Evolutionary conservation across 2,888 invertebrate genomes (phyloP).

Genomic region (Lycophotia porphyrea): DNA sequence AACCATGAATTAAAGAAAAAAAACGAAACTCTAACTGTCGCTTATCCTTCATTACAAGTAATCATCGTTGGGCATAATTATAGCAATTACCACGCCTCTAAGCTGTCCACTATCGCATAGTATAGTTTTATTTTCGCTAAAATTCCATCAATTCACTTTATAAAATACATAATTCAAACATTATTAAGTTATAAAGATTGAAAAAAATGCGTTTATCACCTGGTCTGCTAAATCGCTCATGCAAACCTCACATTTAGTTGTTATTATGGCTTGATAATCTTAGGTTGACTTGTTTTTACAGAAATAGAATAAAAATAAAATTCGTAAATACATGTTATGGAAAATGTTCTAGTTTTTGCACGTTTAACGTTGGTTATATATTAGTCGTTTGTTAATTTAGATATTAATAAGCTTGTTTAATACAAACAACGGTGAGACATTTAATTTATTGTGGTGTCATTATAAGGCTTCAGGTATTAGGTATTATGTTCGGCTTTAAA

Average conservation of each 20-base stretch:
- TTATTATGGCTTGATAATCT: constrained; percentile 5
- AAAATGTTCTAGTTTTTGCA: constrained; percentile 11
- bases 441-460: not conserved
- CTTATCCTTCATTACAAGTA: constrained; percentile 29
- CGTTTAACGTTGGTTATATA: not conserved
- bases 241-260: constrained; percentile 14
- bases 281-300: constrained; percentile 1
- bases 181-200: constrained; percentile 27
- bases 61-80: constrained; percentile 36
- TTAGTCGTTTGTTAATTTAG: not conserved
- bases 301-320: constrained; percentile 4
- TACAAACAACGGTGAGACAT: not conserved
- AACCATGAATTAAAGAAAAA: not conserved
- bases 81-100: constrained; percentile 40
- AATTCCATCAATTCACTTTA: constrained; percentile 42
- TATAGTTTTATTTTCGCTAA: constrained; percentile 36
- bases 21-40: not conserved
- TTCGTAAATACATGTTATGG: constrained; percentile 1
- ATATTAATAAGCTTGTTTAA: not conserved
- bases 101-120: constrained; percentile 21
- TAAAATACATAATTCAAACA: constrained; percentile 24
- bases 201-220: constrained; percentile 34
- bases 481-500: not conserved
- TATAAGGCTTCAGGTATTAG: not conserved
- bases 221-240: constrained; percentile 31